phyloP scores from a whole-genome alignment of 2,113 vertebrate genomes.

The Potamarius usumacintae region DNA sequence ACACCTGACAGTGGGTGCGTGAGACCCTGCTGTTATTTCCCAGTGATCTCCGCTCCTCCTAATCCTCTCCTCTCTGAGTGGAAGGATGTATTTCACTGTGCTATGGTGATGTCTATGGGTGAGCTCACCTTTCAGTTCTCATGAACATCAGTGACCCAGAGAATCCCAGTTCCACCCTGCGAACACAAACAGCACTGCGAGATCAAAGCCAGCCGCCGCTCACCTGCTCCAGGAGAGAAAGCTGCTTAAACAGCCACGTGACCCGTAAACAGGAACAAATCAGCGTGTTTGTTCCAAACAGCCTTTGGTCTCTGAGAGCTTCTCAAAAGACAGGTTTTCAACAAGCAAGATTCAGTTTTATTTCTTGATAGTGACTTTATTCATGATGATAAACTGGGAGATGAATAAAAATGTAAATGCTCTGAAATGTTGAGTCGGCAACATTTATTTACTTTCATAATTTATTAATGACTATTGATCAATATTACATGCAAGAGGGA shows the following conservation, averaged over 20 bases:
- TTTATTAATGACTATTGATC: background rate
- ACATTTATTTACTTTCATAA: background rate
- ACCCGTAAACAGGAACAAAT: constrained; percentile 52
- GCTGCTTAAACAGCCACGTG: constrained; percentile 57
- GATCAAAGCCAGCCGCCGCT: constrained; percentile 64
- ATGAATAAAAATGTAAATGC: background rate
- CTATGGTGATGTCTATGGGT: constrained; percentile 55
- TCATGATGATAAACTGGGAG: background rate
- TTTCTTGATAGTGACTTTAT: background rate
- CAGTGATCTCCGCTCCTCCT: constrained; percentile 28
- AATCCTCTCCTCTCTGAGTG: constrained; percentile 49
- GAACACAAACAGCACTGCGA: constrained; percentile 64
- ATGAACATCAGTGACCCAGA: constrained; percentile 67
- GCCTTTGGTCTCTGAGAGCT: background rate
- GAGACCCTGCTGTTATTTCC: constrained; percentile 41
- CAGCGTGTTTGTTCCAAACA: constrained; percentile 24
- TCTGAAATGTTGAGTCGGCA: background rate
- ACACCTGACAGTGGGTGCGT: constrained; percentile 33
- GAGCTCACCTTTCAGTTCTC: constrained; percentile 66
- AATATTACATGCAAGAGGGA: background rate
- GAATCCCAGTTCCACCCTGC: constrained; percentile 54
- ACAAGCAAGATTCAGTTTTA: background rate
- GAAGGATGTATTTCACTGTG: constrained; percentile 59
- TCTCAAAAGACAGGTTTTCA: background rate
- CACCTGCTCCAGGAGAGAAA: constrained; percentile 49